These are phyloP conservation scores for Porites rus DNA, from an alignment of 92 coral and sea anemone species.

Conservation along the genomic window DNA sequence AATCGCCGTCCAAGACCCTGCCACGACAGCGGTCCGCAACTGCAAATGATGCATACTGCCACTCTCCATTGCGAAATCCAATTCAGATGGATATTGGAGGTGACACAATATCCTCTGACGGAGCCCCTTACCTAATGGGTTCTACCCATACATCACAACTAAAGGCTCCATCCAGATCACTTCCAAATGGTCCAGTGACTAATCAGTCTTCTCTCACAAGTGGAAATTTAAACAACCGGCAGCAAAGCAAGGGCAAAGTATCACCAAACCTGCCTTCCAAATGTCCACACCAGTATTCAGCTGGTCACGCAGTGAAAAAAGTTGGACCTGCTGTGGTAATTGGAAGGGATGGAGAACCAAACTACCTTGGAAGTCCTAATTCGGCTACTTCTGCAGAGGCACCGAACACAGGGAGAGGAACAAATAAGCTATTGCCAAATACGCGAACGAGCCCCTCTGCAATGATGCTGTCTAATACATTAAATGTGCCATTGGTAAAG, in stretches of 20 bases:
- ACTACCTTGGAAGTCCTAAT: not conserved
- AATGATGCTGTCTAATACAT: not conserved
- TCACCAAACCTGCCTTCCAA: not conserved
- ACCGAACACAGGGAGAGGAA: not conserved
- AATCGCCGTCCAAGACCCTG: constrained; percentile 34
- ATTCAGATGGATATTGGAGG: not conserved
- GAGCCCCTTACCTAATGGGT: not conserved
- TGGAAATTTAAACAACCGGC: constrained; percentile 8
- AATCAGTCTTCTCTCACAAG: constrained; percentile 15
- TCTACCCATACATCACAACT: not conserved
- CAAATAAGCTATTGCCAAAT: not conserved
- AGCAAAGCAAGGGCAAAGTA: constrained; percentile 9
- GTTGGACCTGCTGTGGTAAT: not conserved
- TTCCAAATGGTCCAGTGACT: not conserved
- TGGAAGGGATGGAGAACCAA: constrained; percentile 16
- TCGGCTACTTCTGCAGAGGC: not conserved
- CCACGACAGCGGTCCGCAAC: constrained; percentile 21
- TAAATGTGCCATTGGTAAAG: not conserved
- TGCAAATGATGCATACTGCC: not conserved
- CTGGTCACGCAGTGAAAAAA: not conserved
- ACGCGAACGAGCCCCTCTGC: not conserved
- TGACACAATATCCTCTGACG: not conserved
- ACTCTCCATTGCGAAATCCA: constrained; percentile 10
- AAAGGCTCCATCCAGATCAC: constrained; percentile 8
- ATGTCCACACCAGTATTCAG: not conserved